Conservation (phyloP, 2,888 invertebrate species). For the Monoplex corrugatus region DNA sequence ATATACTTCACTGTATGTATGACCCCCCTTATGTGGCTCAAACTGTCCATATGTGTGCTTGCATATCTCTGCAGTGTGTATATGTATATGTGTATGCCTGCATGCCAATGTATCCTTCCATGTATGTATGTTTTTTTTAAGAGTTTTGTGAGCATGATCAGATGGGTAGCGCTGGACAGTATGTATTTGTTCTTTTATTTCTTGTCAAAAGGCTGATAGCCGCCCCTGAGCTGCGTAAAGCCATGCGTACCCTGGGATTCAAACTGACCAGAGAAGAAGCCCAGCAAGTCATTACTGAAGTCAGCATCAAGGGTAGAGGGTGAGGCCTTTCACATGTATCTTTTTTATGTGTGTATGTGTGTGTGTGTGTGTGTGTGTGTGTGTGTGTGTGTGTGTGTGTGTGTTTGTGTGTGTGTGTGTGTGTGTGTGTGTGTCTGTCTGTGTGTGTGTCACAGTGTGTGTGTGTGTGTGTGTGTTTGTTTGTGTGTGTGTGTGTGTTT, state of each 20-base stretch:
- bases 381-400: too few relatives aligned
- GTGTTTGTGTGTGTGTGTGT: neutral
- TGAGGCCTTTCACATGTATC: slow-evolving; percentile 48
- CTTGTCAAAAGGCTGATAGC: slow-evolving; percentile 77
- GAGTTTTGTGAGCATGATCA: neutral
- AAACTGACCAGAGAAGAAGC: slow-evolving; percentile 77
- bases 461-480: too few relatives aligned
- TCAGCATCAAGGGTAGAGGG: slow-evolving; percentile 72
- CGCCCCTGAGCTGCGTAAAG: slow-evolving; percentile 74
- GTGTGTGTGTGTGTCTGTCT: neutral
- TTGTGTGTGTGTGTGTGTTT: too few relatives aligned
- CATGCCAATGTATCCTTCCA: neutral
- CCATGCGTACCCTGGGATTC: slow-evolving; percentile 79
- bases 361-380: too few relatives aligned
- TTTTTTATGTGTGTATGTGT: neutral
- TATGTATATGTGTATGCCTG: too few relatives aligned
- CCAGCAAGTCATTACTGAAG: slow-evolving; percentile 73
- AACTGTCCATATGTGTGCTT: too few relatives aligned
- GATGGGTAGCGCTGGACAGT: too few relatives aligned
- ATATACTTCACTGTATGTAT: too few relatives aligned
- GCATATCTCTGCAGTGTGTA: too few relatives aligned
- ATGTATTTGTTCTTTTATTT: slow-evolving; percentile 39
- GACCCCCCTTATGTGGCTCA: too few relatives aligned
- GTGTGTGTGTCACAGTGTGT: too few relatives aligned
- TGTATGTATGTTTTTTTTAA: neutral